Base-by-base conservation (phyloP, 35 echinoderm and acorn worm species). In the Diadema setosum region DNA sequence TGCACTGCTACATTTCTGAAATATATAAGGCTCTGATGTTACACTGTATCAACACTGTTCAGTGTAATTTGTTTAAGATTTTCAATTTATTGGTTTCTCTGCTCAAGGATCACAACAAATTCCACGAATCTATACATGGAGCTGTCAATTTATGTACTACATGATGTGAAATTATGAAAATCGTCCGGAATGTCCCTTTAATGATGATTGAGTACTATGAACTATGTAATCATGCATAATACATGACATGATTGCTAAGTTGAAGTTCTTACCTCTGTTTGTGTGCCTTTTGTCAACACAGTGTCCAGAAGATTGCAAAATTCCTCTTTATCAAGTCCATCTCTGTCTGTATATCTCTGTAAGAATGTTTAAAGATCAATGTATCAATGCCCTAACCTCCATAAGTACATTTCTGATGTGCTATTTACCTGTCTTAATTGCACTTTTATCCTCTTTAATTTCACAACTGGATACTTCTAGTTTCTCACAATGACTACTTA, bases 241-340 rank as follows among this genome's bases (percentile, higher is more conserved):
- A 63, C 32, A 18, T 63, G 4, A 20, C 61, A 59, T 31, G 29
- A 65, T 4, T 67, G 30, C 21, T 40, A 89, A 82, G 8, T 21
- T 15, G 12, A 29, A 23, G 16, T 41, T 73, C 83, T 87, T 59
- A 97, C 95, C 61, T 98, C 95, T 45, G 91, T 87, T 15, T 23
- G 27, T 42, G 83, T 88, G 17, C 95, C 92, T 89, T 93, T 94
- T 4, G 92, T 91, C 7, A 98, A 35, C 14, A 91, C 45, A 9
- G 60, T 59, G 12, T 83, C 37, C 80, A 98, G 27, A 6, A 91
- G 46, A 20, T 91, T 46, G 65, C 88, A 93, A 45, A 98, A 98
- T 45, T 87, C 87, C 23, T 94, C 95, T 45, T 86, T 93, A 11
- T 81, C 56, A 5, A 98, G 41, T 67, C 70, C 63, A 33, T 67